Conservation (phyloP, 2,113 vertebrate genomes). For the Onychostruthus taczanowskii region DNA sequence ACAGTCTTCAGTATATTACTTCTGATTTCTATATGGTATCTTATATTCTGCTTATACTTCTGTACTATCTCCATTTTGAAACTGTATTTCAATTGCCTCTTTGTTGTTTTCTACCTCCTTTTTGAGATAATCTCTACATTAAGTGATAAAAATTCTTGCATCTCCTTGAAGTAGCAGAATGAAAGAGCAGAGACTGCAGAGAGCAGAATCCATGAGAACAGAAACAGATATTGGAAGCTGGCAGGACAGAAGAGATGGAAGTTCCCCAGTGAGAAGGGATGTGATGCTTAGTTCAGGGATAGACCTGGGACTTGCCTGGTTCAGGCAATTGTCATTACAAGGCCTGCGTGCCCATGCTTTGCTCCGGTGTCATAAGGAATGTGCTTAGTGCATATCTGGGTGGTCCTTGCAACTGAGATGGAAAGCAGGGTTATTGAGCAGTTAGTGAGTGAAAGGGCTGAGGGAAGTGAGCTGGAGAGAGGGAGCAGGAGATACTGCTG, state of each 20-base stretch:
- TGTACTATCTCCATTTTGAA: background rate
- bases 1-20: background rate
- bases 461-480: background rate
- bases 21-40: background rate
- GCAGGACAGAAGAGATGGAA: background rate
- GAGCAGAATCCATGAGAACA: background rate
- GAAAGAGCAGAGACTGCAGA: background rate
- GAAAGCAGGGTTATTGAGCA: background rate
- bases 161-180: background rate
- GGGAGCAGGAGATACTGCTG: background rate
- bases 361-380: background rate
- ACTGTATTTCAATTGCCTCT: background rate
- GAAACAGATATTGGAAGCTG: background rate
- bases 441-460: background rate
- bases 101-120: background rate
- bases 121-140: background rate
- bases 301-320: background rate
- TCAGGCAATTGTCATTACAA: background rate
- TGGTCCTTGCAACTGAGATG: fast-evolving
- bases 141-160: background rate
- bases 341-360: background rate
- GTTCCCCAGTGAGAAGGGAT: background rate
- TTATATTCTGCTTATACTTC: background rate
- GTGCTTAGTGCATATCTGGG: background rate
- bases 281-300: background rate